Evolutionary conservation across 2,797 vertebrate genomes (phyloP), one percentile per base, ranked within the genome.

Genomic region (Myotis findleyi): DNA sequence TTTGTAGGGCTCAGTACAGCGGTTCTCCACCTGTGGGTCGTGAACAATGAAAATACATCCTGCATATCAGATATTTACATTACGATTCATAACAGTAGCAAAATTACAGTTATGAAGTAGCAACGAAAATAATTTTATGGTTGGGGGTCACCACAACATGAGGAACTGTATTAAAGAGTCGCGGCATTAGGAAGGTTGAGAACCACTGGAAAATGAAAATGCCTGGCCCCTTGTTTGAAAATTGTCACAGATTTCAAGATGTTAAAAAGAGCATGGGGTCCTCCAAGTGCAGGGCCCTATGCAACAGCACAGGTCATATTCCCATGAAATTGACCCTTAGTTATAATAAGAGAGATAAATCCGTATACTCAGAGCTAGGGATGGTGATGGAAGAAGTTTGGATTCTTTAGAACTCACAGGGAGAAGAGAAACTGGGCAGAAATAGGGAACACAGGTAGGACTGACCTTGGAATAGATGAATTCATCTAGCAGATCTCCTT

Each of bases 171-270:
- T 44, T 44, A 44, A 44, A 44, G 44, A 10, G 44, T 44, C 2
- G 44, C 2, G 44, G 44, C 44, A 11, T 44, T 11, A 44, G 44
- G 44, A 44, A 44, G 44, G 44, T 44, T 44, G 44, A 44, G 44
- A 44, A 44, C 44, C 44, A 44, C 44, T 44, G 44, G 44, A 77
- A 92, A 95, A 84, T 66, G 59, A 86, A 91, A 92, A 93, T 16
- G 10, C 16, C n/a, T 64, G 62, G 2, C 8, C 6, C 16, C 7
- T 87, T 53, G 23, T 89, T 91, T 12, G 66, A 91, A 81, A 92
- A 38, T 36, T 72, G 36, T 73, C 33, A 83, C 27, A 36, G 85
- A 84, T 90, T 88, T 93, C 68, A 85, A 80, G 55, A 64, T 55
- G 82, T 77, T 91, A 91, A 89, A 87, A 36, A 41, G 20, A 88